A percentile compares a stretch with the other conserved stretches of the same genome.
Conservation (phyloP, 2,113 vertebrate species). For the Poecile atricapillus region DNA sequence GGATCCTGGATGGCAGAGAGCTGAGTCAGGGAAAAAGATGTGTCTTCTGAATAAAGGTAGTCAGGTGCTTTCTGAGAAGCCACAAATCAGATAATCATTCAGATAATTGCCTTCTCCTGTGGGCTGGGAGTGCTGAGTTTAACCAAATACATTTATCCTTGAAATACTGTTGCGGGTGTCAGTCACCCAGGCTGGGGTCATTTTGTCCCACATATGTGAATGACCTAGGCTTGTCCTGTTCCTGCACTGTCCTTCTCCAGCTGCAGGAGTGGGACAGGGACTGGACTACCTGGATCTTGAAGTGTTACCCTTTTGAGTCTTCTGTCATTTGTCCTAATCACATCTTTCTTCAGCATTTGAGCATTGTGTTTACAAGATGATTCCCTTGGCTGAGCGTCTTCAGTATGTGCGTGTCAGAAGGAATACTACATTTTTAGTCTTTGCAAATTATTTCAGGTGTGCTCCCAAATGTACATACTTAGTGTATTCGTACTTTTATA, state of each 20-base stretch:
- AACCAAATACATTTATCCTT: background rate
- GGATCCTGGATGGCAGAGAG: background rate
- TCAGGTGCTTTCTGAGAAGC: background rate
- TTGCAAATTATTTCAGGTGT: background rate
- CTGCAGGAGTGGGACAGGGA: background rate
- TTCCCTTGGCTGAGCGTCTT: background rate
- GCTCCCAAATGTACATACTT: background rate
- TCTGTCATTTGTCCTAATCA: background rate
- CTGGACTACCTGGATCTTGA: background rate
- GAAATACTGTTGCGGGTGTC: background rate
- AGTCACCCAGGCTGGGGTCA: background rate
- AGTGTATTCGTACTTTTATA: background rate
- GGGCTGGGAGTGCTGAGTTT: background rate
- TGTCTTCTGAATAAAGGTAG: background rate
- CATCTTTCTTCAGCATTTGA: background rate
- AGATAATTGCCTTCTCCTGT: background rate
- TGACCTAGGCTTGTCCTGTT: background rate
- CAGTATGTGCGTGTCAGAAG: background rate
- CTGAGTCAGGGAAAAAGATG: background rate
- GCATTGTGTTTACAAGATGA: background rate
- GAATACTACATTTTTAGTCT: background rate
- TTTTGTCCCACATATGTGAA: background rate
- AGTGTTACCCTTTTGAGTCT: background rate
- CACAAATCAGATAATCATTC: background rate
- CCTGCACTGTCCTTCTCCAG: background rate